Evolutionary conservation across 2,113 vertebrate genomes (phyloP).

Genomic region (Vicugna pacos): DNA sequence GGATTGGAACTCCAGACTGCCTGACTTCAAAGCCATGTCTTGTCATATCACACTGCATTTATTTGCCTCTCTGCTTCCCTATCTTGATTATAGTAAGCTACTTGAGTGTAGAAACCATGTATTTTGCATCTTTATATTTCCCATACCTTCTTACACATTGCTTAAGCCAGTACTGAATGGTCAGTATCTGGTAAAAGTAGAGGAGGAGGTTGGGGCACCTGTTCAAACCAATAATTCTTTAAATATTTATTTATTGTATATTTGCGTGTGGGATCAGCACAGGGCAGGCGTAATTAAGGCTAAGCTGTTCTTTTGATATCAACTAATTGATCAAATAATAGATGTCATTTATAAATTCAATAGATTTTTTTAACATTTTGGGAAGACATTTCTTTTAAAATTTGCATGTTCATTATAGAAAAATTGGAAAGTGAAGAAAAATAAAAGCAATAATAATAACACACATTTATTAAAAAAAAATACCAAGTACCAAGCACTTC

Average conservation of each 20-base stretch:
- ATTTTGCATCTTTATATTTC: neutral
- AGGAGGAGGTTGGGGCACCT: neutral
- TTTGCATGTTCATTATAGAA: neutral
- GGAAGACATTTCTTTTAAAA: neutral
- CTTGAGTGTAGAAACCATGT: neutral
- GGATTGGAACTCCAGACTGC: neutral
- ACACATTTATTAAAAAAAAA: neutral
- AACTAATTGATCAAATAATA: neutral
- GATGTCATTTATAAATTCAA: neutral
- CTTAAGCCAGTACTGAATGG: neutral
- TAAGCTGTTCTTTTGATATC: neutral
- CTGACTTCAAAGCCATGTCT: neutral
- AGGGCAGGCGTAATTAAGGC: neutral
- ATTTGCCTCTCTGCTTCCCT: neutral
- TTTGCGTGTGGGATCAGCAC: neutral
- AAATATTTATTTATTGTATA: neutral
- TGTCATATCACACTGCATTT: neutral
- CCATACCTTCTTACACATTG: neutral
- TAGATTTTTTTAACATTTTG: neutral
- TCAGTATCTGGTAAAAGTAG: neutral
- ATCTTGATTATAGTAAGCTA: neutral
- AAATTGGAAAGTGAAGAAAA: slow-evolving; percentile 13
- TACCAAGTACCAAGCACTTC: neutral
- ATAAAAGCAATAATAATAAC: neutral
- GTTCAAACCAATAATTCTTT: neutral